phyloP scores from a whole-genome alignment of 1,140 invertebrate genomes.

The Coelopa frigida region DNA sequence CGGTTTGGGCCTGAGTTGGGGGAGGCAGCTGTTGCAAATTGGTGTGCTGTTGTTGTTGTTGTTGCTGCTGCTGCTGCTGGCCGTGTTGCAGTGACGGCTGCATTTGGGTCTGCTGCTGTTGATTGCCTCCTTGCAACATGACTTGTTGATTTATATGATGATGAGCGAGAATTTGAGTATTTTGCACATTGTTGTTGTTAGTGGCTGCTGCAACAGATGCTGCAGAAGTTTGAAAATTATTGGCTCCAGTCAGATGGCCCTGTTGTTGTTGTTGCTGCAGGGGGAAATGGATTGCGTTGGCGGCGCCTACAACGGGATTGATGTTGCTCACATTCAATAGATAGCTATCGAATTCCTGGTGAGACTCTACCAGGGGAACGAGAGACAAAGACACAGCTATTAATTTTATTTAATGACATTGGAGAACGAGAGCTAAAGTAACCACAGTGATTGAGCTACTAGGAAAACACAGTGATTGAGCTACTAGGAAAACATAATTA shows the following conservation, averaged over 20 bases:
- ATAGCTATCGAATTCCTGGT: constrained; percentile 65
- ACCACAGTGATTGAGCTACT: too few species aligned
- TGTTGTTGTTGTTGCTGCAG: constrained; percentile 6
- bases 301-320: constrained; percentile 14
- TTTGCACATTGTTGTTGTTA: constrained; percentile 11
- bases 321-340: constrained; percentile 47
- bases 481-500: too few species aligned
- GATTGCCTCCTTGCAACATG: background rate
- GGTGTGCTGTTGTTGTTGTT: constrained; percentile 17
- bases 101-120: constrained; percentile 11
- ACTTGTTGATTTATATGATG: too few species aligned
- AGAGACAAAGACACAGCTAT: constrained; percentile 15
- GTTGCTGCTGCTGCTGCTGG: constrained; percentile 11
- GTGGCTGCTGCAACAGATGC: background rate
- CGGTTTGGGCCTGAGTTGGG: constrained; percentile 19
- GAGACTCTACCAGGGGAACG: constrained; percentile 52
- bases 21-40: constrained; percentile 18
- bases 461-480: too few species aligned
- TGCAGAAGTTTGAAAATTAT: background rate
- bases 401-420: too few species aligned
- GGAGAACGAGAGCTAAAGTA: too few species aligned
- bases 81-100: constrained; percentile 17
- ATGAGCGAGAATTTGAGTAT: too few species aligned
- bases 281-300: constrained; percentile 4
- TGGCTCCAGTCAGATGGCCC: constrained; percentile 3